Evolutionary conservation across 2,113 vertebrate genomes (phyloP).

Genomic region (Oryzias javanicus): DNA sequence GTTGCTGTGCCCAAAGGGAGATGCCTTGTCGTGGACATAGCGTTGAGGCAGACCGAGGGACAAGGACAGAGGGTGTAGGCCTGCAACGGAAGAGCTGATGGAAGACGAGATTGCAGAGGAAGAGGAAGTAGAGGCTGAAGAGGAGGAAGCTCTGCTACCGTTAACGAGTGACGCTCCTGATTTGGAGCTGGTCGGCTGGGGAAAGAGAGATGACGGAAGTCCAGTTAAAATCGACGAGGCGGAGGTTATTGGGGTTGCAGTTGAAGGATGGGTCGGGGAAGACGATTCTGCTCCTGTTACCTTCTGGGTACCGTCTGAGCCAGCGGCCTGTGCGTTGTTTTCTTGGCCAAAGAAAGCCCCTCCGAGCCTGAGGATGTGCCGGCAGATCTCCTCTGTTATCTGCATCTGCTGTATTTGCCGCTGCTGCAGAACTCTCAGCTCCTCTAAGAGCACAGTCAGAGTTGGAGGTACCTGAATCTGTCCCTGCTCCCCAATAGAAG

Average conservation of each 20-base stretch:
- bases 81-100: slow-evolving; percentile 64
- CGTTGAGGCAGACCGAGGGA: slow-evolving; percentile 74
- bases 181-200: slow-evolving; percentile 70
- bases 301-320: slow-evolving; percentile 58
- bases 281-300: slow-evolving; percentile 40
- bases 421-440: slow-evolving; percentile 88
- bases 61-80: slow-evolving; percentile 74
- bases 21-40: slow-evolving; percentile 83
- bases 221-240: slow-evolving; percentile 58
- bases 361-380: slow-evolving; percentile 86
- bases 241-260: slow-evolving; percentile 52
- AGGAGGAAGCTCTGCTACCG: slow-evolving; percentile 51
- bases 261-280: slow-evolving; percentile 64
- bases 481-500: slow-evolving; percentile 61
- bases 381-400: slow-evolving; percentile 91
- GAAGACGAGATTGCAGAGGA: slow-evolving; percentile 54
- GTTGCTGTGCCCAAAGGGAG: slow-evolving; percentile 63
- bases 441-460: slow-evolving; percentile 87
- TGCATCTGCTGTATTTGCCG: slow-evolving; percentile 94
- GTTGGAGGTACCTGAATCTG: slow-evolving; percentile 68
- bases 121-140: slow-evolving; percentile 58
- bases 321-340: slow-evolving; percentile 57
- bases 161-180: slow-evolving; percentile 55
- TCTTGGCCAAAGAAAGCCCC: slow-evolving; percentile 77
- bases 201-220: slow-evolving; percentile 69